phyloP scores from a whole-genome alignment of 2,113 vertebrate genomes.

The Lagopus muta region DNA sequence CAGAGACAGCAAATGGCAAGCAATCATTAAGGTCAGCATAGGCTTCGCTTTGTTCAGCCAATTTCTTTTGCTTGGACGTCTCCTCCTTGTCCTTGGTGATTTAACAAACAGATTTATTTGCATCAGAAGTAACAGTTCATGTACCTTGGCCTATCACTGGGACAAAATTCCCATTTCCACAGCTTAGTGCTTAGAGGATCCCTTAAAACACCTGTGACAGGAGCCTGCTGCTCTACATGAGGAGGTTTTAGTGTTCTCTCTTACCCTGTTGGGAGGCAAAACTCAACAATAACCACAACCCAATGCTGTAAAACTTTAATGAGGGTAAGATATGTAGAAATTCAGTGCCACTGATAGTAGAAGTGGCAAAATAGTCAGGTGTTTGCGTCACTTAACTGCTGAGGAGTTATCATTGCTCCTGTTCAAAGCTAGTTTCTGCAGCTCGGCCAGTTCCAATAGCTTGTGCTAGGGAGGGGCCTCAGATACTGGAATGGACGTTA shows the following conservation, averaged over 20 bases:
- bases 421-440: conserved; percentile 27
- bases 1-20: background rate
- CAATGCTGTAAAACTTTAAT: conserved; percentile 33
- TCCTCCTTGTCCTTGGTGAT: background rate
- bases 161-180: background rate
- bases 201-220: background rate
- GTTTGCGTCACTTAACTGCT: background rate
- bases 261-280: background rate
- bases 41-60: background rate
- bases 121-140: background rate
- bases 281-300: fast-evolving
- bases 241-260: background rate
- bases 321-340: background rate
- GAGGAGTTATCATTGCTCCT: conserved; percentile 22
- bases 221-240: background rate
- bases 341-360: background rate
- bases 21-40: background rate
- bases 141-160: background rate
- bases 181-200: background rate
- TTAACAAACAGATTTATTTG: background rate
- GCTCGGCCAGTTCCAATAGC: background rate
- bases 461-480: background rate
- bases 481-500: background rate
- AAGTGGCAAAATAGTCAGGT: background rate
- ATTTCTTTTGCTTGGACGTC: background rate